phyloP scores from a whole-genome alignment of 2,113 vertebrate genomes.

The Mus pahari region DNA sequence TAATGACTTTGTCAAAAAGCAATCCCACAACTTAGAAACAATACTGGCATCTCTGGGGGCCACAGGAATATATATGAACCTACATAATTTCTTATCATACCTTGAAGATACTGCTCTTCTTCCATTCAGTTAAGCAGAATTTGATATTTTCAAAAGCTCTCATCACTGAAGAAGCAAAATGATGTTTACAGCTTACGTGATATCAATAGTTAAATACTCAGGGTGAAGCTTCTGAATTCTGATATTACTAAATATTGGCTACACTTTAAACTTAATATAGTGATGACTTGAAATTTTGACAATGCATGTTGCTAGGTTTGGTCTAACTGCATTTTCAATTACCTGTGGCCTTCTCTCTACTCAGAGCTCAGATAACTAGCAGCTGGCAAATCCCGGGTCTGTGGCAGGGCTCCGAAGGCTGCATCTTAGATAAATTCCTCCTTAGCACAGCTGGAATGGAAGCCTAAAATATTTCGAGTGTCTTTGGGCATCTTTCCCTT shows the following conservation, averaged over 20 bases:
- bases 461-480: neutral
- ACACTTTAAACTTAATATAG: slow-evolving; percentile 15
- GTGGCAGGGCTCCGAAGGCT: neutral
- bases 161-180: slow-evolving; percentile 9
- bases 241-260: slow-evolving; percentile 3
- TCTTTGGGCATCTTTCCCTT: neutral
- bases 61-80: neutral
- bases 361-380: neutral
- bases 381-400: neutral
- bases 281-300: slow-evolving; percentile 40
- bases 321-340: slow-evolving; percentile 23
- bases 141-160: slow-evolving; percentile 40
- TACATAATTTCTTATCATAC: neutral
- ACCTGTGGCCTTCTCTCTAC: neutral
- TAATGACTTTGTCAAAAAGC: slow-evolving; percentile 6
- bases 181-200: neutral
- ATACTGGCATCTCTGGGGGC: neutral
- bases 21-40: neutral
- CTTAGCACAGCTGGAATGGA: neutral
- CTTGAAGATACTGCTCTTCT: neutral
- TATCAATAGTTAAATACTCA: neutral
- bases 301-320: slow-evolving; percentile 11
- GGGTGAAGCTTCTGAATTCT: slow-evolving; percentile 13
- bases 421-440: neutral
- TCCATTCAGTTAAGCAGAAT: slow-evolving; percentile 2